Percentiles rank a stretch among this genome's conserved stretches.
Conservation (phyloP, 1,140 invertebrate genomes). For the Dryas iulia region DNA sequence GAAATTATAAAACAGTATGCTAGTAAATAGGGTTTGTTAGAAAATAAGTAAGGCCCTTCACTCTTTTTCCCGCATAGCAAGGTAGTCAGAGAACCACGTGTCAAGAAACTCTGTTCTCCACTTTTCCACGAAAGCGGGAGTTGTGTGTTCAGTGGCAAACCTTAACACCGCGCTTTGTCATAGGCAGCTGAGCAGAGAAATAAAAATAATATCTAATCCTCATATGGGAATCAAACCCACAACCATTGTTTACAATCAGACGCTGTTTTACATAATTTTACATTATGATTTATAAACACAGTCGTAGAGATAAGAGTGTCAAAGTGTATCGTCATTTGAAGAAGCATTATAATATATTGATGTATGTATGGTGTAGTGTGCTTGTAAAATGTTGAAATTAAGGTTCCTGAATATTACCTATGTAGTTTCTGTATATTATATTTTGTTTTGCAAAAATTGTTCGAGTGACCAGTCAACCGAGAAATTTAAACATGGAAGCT, state of each 20-base stretch:
- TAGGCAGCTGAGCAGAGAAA: too few relatives aligned
- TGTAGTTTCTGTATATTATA: not conserved
- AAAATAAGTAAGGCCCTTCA: too few relatives aligned
- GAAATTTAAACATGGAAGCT: not conserved
- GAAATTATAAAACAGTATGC: slow-evolving; percentile 16
- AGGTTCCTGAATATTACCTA: not conserved
- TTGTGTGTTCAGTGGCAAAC: too few relatives aligned
- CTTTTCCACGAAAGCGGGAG: too few relatives aligned
- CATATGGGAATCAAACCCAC: too few relatives aligned
- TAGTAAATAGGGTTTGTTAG: not conserved
- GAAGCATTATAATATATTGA: not conserved
- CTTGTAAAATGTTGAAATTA: not conserved
- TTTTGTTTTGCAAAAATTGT: not conserved
- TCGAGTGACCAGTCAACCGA: not conserved
- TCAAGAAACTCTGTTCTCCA: too few relatives aligned
- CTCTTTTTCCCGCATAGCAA: too few relatives aligned
- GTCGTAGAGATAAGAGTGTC: slow-evolving; percentile 39
- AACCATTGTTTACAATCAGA: too few relatives aligned
- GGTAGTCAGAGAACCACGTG: too few relatives aligned
- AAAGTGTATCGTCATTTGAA: slow-evolving; percentile 33
- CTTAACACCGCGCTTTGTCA: too few relatives aligned
- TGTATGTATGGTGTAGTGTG: not conserved
- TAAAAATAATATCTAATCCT: too few relatives aligned
- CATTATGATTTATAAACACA: slow-evolving; percentile 17
- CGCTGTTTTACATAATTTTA: not conserved